phyloP scores from a whole-genome alignment of 2,888 invertebrate genomes.

The Cephonodes hylas region DNA sequence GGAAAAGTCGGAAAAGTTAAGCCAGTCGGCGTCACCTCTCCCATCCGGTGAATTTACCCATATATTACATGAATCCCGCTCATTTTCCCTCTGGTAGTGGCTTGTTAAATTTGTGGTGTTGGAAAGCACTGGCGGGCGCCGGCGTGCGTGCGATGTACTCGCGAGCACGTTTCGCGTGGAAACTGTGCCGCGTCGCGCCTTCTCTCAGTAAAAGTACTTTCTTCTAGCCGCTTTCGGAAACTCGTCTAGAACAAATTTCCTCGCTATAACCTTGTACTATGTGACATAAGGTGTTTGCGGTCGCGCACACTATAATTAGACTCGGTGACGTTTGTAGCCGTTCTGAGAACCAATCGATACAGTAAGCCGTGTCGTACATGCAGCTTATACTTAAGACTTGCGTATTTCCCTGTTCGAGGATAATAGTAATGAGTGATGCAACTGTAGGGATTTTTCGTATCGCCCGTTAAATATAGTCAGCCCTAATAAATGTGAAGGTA shows the following conservation, averaged over 20 bases:
- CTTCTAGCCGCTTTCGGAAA: conserved; percentile 79
- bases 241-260: conserved; percentile 70
- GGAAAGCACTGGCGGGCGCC: conserved; percentile 59
- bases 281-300: conserved; percentile 69
- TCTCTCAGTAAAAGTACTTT: conserved; percentile 80
- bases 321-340: conserved; percentile 48
- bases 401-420: not conserved
- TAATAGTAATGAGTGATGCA: not conserved
- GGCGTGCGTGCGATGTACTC: conserved; percentile 29
- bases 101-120: conserved; percentile 54
- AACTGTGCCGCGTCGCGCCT: conserved; percentile 73
- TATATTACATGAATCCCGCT: conserved; percentile 43
- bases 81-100: conserved; percentile 43
- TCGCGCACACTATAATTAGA: conserved; percentile 64
- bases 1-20: conserved; percentile 50
- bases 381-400: conserved; percentile 19
- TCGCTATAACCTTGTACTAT: conserved; percentile 68
- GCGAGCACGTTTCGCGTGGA: conserved; percentile 57
- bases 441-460: not conserved
- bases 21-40: conserved; percentile 29
- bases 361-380: conserved; percentile 28
- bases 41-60: conserved; percentile 47
- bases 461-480: not conserved
- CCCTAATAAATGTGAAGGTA: not conserved
- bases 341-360: conserved; percentile 61